Evolutionary conservation across 53 echinoderm and acorn worm genomes (phyloP).

Genomic region (Henricia sp.): DNA sequence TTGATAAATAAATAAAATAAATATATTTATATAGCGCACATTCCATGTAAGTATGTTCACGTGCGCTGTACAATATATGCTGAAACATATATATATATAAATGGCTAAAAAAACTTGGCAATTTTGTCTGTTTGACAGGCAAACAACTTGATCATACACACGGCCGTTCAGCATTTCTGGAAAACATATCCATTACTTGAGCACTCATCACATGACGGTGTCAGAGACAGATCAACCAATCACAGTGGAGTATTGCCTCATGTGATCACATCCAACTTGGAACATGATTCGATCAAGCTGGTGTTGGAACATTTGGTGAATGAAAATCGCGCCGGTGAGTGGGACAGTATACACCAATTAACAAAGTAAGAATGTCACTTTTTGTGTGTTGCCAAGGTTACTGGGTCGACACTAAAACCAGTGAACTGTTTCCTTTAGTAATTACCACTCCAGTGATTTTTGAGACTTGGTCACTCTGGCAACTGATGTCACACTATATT

Average conservation of each 20-base stretch:
- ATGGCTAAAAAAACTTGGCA: too few relatives aligned
- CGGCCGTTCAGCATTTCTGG: constrained; percentile 76
- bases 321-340: constrained; percentile 50
- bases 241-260: constrained; percentile 59
- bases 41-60: too few relatives aligned
- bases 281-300: constrained; percentile 84
- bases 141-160: constrained; percentile 83
- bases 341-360: too few relatives aligned
- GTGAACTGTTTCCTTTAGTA: too few relatives aligned
- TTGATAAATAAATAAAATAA: neutral
- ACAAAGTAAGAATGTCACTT: too few relatives aligned
- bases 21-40: too few relatives aligned
- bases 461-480: too few relatives aligned
- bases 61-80: too few relatives aligned
- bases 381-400: too few relatives aligned
- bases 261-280: constrained; percentile 86
- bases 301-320: constrained; percentile 70
- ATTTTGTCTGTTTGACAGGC: constrained; percentile 58
- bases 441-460: neutral
- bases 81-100: too few relatives aligned
- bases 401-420: too few relatives aligned
- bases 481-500: too few relatives aligned
- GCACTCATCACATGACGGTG: neutral
- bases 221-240: constrained; percentile 13
- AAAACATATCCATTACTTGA: constrained; percentile 25